These are phyloP conservation scores for Anadara kagoshimensis DNA, from an alignment of 1,140 invertebrate species.

Conservation along the genomic window DNA sequence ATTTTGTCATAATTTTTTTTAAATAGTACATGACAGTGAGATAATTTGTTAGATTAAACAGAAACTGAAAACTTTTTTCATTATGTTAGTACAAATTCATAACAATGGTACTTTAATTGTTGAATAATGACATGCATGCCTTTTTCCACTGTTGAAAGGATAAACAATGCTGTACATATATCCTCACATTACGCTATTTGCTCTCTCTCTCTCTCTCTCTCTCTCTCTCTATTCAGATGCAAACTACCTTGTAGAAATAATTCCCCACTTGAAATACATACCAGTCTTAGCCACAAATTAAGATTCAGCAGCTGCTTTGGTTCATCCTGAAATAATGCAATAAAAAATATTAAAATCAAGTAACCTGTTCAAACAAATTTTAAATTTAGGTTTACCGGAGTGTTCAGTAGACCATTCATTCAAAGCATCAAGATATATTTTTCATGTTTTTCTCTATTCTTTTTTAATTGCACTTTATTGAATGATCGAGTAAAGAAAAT, in stretches of 20 bases:
- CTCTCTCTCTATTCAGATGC: background rate
- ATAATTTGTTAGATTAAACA: background rate
- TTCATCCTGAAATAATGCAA: slow-evolving; percentile 32
- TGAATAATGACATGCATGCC: background rate
- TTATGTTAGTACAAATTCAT: background rate
- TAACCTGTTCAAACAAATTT: too few relatives aligned
- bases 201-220: background rate
- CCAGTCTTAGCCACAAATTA: slow-evolving; percentile 34
- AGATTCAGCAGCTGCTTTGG: slow-evolving; percentile 33
- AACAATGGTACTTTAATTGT: background rate
- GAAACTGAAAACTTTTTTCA: background rate
- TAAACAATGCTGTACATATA: background rate
- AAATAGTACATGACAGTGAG: background rate
- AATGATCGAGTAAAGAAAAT: too few relatives aligned
- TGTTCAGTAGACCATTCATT: too few relatives aligned
- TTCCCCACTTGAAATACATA: slow-evolving; percentile 16
- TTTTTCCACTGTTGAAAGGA: background rate
- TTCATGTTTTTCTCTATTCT: too few relatives aligned
- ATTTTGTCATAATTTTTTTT: background rate
- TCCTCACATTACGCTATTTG: background rate
- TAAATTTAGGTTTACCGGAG: too few relatives aligned
- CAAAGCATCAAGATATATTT: too few relatives aligned
- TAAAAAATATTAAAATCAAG: too few relatives aligned
- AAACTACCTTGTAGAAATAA: background rate
- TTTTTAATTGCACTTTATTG: too few relatives aligned